Percentiles rank a stretch among this genome's conserved stretches.
These are phyloP conservation scores for Spialia ferax DNA, from an alignment of 2,888 invertebrate species.

Conservation along the genomic window DNA sequence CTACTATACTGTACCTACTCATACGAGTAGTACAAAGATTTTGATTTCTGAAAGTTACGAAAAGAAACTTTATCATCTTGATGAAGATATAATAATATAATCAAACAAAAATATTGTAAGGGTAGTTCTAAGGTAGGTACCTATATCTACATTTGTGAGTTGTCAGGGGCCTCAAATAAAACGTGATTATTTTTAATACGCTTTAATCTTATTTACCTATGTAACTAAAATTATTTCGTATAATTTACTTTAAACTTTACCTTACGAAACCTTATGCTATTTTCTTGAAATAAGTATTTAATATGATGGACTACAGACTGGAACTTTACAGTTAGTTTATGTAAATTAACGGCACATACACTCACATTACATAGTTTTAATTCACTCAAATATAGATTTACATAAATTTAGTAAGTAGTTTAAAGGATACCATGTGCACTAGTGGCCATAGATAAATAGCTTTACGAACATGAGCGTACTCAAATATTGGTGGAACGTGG, in stretches of 20 bases:
- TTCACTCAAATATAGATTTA: neutral
- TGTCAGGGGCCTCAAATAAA: too few relatives aligned
- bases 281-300: too few relatives aligned
- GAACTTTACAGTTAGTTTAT: neutral
- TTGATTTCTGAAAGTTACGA: neutral
- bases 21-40: too few relatives aligned
- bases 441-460: conserved; percentile 54
- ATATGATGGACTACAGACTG: neutral
- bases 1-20: neutral
- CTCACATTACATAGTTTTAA: neutral
- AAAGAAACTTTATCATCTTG: neutral
- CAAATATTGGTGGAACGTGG: conserved; percentile 80
- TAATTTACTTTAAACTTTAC: too few relatives aligned
- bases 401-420: conserved; percentile 10
- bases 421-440: conserved; percentile 25
- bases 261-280: too few relatives aligned
- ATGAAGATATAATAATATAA: neutral
- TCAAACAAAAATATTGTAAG: too few relatives aligned
- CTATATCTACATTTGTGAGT: too few relatives aligned
- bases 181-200: too few relatives aligned
- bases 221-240: too few relatives aligned
- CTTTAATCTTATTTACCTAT: too few relatives aligned
- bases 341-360: neutral
- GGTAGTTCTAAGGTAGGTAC: too few relatives aligned
- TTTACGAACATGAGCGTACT: conserved; percentile 66